Percentiles rank a stretch among this genome's conserved stretches.
phyloP scores from a whole-genome alignment of 2,888 invertebrate genomes.

The Calliphora vomitoria region DNA sequence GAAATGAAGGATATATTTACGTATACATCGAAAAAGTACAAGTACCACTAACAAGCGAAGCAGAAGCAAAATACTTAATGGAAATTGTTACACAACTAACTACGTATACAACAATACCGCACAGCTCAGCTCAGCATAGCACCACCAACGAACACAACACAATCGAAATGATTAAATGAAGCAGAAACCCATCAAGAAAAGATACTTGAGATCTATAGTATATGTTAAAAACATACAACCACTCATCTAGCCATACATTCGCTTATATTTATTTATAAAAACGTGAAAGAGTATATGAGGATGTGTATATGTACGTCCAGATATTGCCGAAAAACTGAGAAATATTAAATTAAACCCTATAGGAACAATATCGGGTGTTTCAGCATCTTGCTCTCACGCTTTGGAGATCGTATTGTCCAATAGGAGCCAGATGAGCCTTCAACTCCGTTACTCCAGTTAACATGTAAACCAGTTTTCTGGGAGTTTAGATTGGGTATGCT shows the following conservation, averaged over 20 bases:
- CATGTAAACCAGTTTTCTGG: no score
- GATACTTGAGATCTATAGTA: conserved; percentile 57
- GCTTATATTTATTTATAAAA: not conserved
- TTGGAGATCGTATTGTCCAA: no score
- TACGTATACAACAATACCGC: conserved; percentile 25
- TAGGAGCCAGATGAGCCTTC: no score
- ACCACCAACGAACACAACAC: conserved; percentile 27
- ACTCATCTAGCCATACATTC: conserved; percentile 4
- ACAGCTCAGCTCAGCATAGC: not conserved
- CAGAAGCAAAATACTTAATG: conserved; percentile 67
- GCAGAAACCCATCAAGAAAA: conserved; percentile 66
- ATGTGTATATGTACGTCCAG: not conserved
- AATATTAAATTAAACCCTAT: conserved; percentile 10
- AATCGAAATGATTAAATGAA: conserved; percentile 67
- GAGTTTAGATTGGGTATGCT: no score
- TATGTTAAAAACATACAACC: conserved; percentile 17
- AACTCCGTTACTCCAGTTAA: no score
- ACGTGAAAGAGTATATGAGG: not conserved
- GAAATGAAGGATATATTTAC: conserved; percentile 17
- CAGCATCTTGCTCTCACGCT: no score
- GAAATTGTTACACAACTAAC: conserved; percentile 52
- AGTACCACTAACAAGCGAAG: conserved; percentile 47
- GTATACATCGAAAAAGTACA: conserved; percentile 17
- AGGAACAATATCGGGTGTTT: not conserved
- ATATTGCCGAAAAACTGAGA: conserved; percentile 14